phyloP scores from a whole-genome alignment of 2,797 vertebrate genomes.

The Rhinogobio ventralis region DNA sequence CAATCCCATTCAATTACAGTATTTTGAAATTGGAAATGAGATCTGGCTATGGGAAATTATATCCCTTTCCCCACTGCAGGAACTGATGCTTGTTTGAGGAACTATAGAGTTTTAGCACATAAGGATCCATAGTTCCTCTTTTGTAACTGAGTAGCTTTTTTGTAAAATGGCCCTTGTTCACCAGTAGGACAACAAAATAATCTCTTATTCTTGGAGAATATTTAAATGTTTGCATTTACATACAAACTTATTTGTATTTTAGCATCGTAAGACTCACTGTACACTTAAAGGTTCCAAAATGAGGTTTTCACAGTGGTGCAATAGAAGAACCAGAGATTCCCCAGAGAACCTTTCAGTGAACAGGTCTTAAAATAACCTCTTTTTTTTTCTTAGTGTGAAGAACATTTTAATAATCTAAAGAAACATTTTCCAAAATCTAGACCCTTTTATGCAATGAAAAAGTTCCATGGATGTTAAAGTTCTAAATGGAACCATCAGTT shows the following conservation, averaged over 20 bases:
- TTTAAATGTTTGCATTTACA: not conserved
- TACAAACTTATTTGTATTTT: not conserved
- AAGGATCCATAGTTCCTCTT: not conserved
- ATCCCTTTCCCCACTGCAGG: not conserved
- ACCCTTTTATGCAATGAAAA: not conserved
- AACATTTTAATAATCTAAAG: not conserved
- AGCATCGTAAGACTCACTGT: not conserved
- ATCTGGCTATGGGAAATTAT: not conserved
- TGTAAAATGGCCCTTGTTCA: not conserved
- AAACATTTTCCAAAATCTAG: too few relatives aligned
- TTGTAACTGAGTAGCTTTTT: not conserved
- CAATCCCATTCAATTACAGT: conserved; percentile 9
- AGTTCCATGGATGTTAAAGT: not conserved
- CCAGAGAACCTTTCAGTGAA: not conserved
- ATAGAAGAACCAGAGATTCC: too few relatives aligned
- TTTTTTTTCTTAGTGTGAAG: not conserved
- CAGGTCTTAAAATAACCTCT: not conserved
- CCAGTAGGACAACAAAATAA: not conserved
- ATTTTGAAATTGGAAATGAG: not conserved
- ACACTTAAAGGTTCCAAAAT: too few relatives aligned
- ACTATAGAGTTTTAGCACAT: not conserved
- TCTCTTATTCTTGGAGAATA: not conserved
- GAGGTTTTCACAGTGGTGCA: too few relatives aligned
- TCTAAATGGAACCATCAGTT: too few relatives aligned
- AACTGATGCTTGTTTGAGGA: not conserved